These are phyloP conservation scores for Lithophane ornitopus DNA, from an alignment of 2,888 invertebrate species.

Conservation along the genomic window DNA sequence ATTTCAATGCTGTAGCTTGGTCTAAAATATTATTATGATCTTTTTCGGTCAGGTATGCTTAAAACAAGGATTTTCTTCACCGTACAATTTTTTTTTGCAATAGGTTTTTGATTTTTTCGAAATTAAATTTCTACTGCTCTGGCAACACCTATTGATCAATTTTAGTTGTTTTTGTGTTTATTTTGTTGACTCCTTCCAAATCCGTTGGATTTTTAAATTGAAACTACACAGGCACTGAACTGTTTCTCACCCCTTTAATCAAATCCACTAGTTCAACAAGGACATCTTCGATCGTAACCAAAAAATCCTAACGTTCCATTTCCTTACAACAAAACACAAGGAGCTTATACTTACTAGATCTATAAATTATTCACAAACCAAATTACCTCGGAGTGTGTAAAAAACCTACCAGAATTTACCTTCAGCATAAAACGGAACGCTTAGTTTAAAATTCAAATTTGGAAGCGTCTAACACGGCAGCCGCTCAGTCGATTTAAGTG, in stretches of 20 bases:
- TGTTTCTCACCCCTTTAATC: not conserved
- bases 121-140: not conserved
- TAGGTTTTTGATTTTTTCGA: too few species aligned
- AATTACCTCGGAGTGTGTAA: constrained; percentile 77
- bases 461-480: constrained; percentile 82
- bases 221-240: not conserved
- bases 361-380: constrained; percentile 80
- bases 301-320: constrained; percentile 60
- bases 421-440: constrained; percentile 84
- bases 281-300: not conserved
- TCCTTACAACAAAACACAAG: constrained; percentile 56
- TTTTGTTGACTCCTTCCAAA: not conserved
- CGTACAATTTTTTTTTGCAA: not conserved
- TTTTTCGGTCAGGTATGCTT: not conserved
- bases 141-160: not conserved
- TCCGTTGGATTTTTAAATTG: not conserved
- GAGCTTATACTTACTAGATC: constrained; percentile 57
- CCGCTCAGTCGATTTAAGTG: constrained; percentile 76
- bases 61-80: not conserved
- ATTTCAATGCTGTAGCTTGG: not conserved
- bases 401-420: constrained; percentile 83
- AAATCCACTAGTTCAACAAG: constrained; percentile 13
- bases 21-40: too few species aligned
- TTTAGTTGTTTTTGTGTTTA: not conserved
- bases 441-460: constrained; percentile 90